Conservation (phyloP, 2,888 invertebrate genomes). For the Agrochola circellaris region DNA sequence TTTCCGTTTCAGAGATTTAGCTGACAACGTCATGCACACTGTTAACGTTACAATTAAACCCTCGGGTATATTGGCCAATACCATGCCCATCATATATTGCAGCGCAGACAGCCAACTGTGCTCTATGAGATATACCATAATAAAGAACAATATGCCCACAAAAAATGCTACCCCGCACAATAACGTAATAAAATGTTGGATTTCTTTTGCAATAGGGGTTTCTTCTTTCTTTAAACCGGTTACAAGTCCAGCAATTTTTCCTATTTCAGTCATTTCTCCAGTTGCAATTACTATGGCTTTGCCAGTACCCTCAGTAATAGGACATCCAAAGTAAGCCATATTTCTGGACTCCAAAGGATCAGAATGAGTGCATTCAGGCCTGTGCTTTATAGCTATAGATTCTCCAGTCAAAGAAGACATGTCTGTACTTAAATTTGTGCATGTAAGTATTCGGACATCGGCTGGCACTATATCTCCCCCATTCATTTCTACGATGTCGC, state of each 20-base stretch:
- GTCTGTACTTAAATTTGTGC: slow-evolving; percentile 86
- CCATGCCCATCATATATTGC: slow-evolving; percentile 93
- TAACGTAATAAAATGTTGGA: slow-evolving; percentile 93
- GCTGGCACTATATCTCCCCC: slow-evolving; percentile 97
- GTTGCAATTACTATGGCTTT: slow-evolving; percentile 92
- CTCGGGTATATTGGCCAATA: slow-evolving; percentile 95
- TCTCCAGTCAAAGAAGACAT: slow-evolving; percentile 94
- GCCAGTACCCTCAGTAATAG: slow-evolving; percentile 93
- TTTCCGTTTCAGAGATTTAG: slow-evolving; percentile 93
- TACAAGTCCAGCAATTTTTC: slow-evolving; percentile 93
- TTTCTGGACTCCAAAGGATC: slow-evolving; percentile 95
- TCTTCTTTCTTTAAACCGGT: slow-evolving; percentile 92
- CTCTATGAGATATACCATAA: slow-evolving; percentile 92
- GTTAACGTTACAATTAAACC: slow-evolving; percentile 94
- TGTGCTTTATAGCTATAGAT: slow-evolving; percentile 92
- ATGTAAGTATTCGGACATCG: slow-evolving; percentile 93
- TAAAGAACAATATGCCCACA: slow-evolving; percentile 93
- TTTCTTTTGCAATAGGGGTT: slow-evolving; percentile 95
- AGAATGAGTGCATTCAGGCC: slow-evolving; percentile 91
- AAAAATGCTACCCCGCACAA: slow-evolving; percentile 92
- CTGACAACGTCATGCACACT: slow-evolving; percentile 94
- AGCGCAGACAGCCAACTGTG: slow-evolving; percentile 93
- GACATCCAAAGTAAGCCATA: slow-evolving; percentile 95
- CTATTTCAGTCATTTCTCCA: slow-evolving; percentile 93
- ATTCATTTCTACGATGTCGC: slow-evolving; percentile 95